Percentiles rank a stretch among this genome's conserved stretches.
Evolutionary conservation across 1,140 invertebrate genomes (phyloP).

Genomic region (Stenopsyche tienmushanensis): DNA sequence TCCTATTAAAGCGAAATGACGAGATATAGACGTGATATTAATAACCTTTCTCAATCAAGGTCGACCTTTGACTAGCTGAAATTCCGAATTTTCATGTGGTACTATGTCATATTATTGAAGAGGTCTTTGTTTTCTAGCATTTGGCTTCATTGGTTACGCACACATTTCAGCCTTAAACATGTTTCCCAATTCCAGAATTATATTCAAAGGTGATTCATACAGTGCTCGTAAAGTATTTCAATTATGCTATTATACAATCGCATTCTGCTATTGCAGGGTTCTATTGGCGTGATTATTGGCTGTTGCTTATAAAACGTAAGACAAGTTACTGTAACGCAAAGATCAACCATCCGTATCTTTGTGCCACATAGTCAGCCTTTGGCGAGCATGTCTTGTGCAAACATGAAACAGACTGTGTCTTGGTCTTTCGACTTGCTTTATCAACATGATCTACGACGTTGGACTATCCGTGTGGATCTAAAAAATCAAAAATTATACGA

Average conservation of each 20-base stretch:
- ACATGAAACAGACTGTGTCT: background rate
- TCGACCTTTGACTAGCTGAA: no score
- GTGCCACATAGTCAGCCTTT: background rate
- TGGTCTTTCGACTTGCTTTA: background rate
- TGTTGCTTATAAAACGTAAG: background rate
- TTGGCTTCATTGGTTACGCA: no score
- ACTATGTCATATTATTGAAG: no score
- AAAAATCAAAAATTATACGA: background rate
- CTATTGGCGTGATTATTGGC: background rate
- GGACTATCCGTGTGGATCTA: background rate
- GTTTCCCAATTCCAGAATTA: no score
- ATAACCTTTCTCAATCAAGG: no score
- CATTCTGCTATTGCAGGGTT: background rate
- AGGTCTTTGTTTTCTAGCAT: no score
- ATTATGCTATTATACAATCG: background rate
- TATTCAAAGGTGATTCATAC: no score
- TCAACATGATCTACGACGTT: background rate
- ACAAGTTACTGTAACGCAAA: background rate
- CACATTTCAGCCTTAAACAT: no score
- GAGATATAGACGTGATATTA: no score
- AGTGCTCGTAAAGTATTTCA: background rate
- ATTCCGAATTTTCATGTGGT: no score
- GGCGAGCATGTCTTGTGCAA: background rate
- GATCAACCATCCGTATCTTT: background rate
- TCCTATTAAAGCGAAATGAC: no score